Evolutionary conservation across 1,140 invertebrate species (phyloP), one percentile per base, ranked within the genome.

Genomic region (Sitophilus oryzae): DNA sequence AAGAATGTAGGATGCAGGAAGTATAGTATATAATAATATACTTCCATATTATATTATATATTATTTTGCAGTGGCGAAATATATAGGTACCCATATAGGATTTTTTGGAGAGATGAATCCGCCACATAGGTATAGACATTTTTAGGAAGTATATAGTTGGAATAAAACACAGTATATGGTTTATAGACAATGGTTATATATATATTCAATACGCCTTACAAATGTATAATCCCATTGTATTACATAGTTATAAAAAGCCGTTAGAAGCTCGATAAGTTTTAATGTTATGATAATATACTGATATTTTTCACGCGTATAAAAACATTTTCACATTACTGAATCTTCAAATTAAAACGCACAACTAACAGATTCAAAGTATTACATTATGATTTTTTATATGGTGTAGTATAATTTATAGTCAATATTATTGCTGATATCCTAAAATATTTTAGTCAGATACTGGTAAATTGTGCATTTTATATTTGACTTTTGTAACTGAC

Each of bases 231-330:
- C 64, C 65, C 68, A 68, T 68, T 64, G 64, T 69, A 66, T 67
- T 68, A 68, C 66, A 71, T 66, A 66, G 66, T 65, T 69, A 68
- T 69, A 69, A 71, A 71, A 71, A 71, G 68, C 68, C 68, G 65
- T 69, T 65, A 67, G 67, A 71, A 71, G 70, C 70, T 71, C 68
- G 68, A 71, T 70, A 67, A 71, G n/a, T n/a, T 71, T 68, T 64
- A 64, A 61, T 66, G 59, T 67, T 61, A 68, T 66, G 45, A 68
- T 63, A 65, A 65, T 63, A 71, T 71, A 71, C 64, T 70, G 68
- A 69, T 71, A 71, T 67, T 66, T 62, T 64, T 62, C 66, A 69
- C 66, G 65, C 65, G 61, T 68, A 67, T 65, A 66, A 68, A 59
- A 68, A 69, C 67, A 65, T 64, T 65, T 58, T 67, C 54, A 65